Base-by-base conservation (phyloP, 2,113 vertebrate genomes). In the Dolichotis patagonum region DNA sequence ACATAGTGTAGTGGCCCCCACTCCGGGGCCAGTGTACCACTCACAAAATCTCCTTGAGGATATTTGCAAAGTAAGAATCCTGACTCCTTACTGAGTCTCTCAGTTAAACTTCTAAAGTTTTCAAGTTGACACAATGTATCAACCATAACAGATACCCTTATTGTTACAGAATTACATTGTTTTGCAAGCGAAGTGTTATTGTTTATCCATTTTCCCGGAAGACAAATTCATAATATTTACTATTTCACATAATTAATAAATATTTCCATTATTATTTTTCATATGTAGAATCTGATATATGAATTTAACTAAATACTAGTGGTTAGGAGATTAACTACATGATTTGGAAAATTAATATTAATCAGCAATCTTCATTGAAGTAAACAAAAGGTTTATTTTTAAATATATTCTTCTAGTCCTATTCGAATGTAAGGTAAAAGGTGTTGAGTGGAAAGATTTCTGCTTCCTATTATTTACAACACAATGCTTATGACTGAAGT, bases 211-310 rank as follows among this genome's bases (percentile, higher is more conserved):
- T 94, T 90, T 54, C 32, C 62, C 69, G 43, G 20, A 90, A 92
- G 43, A 67, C 28, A 83, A 67, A 88, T 92, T 90, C 28, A 85
- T 82, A 91, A 54, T 88, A 89, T 87, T 77, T 77, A 77, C 13
- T 87, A 17, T 77, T 82, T 41, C 28, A 73, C 11, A 65, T 10
- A 92, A 85, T 81, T 91, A 85, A 67, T 82, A 5, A 67, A 75
- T 26, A 41, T 84, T 95, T 63, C 24, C 56, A 80, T 88, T 87
- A 80, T 75, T 84, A 90, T 78, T n/a, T 92, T 85, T 92, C 28
- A 22, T 92, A 85, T 67, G 22, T 93, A 5, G 22, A 92, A 73
- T 54, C 19, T 84, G 67, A 91, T 85, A 82, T 38, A n/a, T n/a
- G 41, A 92, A 58, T 58, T 94, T 67, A 91, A 89, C 8, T 88